These are phyloP conservation scores for Sander vitreus DNA, from an alignment of 2,113 vertebrate species.

Conservation along the genomic window DNA sequence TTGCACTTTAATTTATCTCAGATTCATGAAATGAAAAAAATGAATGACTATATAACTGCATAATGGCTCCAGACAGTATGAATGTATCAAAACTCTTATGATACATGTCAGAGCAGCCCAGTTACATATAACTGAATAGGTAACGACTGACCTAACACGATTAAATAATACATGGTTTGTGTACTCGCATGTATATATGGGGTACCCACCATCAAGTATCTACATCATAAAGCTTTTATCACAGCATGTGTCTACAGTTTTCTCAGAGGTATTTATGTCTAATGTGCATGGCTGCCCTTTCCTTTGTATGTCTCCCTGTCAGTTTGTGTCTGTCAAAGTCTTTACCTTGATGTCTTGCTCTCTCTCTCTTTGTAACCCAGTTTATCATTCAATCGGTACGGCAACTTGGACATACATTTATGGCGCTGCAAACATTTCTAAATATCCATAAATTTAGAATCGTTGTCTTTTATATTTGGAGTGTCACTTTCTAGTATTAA, in stretches of 20 bases:
- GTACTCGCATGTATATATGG: conserved; percentile 35
- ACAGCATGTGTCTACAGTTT: conserved; percentile 48
- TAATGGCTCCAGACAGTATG: conserved; percentile 17
- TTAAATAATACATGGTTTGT: conserved; percentile 39
- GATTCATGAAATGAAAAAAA: not conserved
- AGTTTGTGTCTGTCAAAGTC: conserved; percentile 1
- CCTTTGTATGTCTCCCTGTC: conserved; percentile 31
- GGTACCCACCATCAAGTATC: conserved; percentile 27
- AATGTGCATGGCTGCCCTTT: conserved; percentile 40
- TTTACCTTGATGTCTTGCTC: conserved; percentile 8
- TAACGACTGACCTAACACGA: conserved; percentile 20
- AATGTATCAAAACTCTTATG: not conserved
- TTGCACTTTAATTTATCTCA: not conserved
- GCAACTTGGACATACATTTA: not conserved
- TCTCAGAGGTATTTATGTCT: conserved; percentile 53
- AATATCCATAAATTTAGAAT: not conserved
- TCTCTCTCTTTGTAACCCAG: not conserved
- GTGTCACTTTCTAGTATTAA: not conserved
- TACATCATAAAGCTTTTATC: conserved; percentile 58
- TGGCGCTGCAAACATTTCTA: not conserved
- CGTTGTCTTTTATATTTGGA: not conserved
- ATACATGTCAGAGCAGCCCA: conserved; percentile 31
- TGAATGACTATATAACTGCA: not conserved
- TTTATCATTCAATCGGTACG: conserved; percentile 2
- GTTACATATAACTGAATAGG: conserved; percentile 41